A percentile compares a stretch with the other conserved stretches of the same genome.
These are phyloP conservation scores for Drosophila hamatofila DNA, from an alignment of 2,888 invertebrate genomes.

Conservation along the genomic window DNA sequence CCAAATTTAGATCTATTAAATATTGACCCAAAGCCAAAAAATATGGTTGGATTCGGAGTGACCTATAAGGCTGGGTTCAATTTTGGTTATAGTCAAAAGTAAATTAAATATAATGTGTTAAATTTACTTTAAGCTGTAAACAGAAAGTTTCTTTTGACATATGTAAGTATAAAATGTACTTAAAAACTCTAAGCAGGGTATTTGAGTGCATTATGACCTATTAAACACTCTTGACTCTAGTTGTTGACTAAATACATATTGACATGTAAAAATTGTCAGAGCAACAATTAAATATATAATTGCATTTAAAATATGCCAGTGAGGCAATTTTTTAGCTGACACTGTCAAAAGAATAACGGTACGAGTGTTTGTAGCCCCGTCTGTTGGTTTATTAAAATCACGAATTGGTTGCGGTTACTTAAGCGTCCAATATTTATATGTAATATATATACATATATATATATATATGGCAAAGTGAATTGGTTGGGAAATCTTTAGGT, in stretches of 20 bases:
- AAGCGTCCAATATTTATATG: constrained; percentile 2
- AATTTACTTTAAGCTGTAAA: no score
- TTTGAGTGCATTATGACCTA: not conserved
- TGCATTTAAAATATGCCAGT: constrained; percentile 25
- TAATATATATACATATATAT: not conserved
- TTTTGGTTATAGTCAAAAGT: no score
- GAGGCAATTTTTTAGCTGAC: constrained; percentile 30
- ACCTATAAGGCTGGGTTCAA: no score
- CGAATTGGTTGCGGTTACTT: not conserved
- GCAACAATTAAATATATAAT: constrained; percentile 16
- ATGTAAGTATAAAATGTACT: not conserved
- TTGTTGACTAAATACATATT: constrained; percentile 25
- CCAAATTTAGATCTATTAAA: no score
- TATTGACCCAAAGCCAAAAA: no score
- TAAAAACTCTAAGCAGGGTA: not conserved
- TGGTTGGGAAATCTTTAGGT: not conserved
- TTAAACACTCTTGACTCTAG: not conserved
- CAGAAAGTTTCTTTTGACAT: no score
- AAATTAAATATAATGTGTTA: no score
- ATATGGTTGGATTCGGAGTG: no score
- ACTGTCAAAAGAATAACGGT: constrained; percentile 33
- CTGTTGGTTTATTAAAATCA: not conserved
- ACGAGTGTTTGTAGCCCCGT: not conserved
- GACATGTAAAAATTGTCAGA: constrained; percentile 45
- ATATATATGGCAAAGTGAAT: constrained; percentile 8